phyloP scores from a whole-genome alignment of 2,797 vertebrate species.

The Clarias fuscus region DNA sequence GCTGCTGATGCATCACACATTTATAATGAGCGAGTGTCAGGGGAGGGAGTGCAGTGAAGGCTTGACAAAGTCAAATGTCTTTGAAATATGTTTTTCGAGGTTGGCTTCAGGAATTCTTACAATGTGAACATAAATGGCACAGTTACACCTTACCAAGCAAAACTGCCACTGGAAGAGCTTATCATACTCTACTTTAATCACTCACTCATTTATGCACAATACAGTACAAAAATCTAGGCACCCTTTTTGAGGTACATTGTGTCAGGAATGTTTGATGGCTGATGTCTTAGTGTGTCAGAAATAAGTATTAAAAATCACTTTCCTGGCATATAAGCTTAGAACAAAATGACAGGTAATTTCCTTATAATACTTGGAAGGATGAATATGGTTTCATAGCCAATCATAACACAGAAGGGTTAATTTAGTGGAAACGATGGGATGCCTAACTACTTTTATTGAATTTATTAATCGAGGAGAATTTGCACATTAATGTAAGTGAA shows the following conservation, averaged over 20 bases:
- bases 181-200: neutral
- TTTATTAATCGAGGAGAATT: neutral
- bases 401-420: too few species aligned
- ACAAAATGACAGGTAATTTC: neutral
- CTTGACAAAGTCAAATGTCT: constrained; percentile 18
- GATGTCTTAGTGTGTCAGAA: neutral
- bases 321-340: neutral
- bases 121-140: neutral
- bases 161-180: neutral
- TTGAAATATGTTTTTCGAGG: neutral
- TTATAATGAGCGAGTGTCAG: constrained; percentile 10
- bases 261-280: neutral
- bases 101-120: neutral
- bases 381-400: neutral
- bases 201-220: neutral
- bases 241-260: neutral
- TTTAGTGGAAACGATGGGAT: too few species aligned
- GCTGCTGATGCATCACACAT: constrained; percentile 31
- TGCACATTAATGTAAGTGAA: neutral
- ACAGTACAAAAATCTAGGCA: neutral
- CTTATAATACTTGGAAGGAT: neutral
- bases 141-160: neutral
- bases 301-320: neutral
- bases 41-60: neutral
- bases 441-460: neutral